Conservation (phyloP, 2,113 vertebrate species). For the Redunca redunca region DNA sequence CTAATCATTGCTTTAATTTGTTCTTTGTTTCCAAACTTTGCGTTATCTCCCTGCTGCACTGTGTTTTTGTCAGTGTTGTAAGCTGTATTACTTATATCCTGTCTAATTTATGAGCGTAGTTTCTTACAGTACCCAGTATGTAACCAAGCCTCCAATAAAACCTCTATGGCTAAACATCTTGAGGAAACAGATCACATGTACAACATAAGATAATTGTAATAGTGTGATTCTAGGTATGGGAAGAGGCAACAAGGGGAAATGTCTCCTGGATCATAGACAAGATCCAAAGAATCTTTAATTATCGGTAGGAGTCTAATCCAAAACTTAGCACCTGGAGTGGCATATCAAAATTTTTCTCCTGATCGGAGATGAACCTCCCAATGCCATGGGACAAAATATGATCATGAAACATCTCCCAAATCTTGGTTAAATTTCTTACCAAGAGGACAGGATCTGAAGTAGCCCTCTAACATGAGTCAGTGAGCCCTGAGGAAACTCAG, state of each 20-base stretch:
- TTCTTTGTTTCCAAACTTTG: background rate
- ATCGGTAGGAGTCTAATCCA: background rate
- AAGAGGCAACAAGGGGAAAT: background rate
- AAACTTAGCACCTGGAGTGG: background rate
- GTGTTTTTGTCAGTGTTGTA: background rate
- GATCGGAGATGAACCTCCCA: background rate
- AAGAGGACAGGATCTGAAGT: background rate
- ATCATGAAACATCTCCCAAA: background rate
- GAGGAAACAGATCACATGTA: background rate
- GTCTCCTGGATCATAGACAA: background rate
- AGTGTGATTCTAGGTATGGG: background rate
- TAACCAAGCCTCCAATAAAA: background rate
- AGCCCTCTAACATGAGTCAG: background rate
- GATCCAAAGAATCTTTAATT: background rate
- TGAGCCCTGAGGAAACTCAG: background rate
- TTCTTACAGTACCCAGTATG: background rate
- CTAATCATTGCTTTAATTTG: background rate
- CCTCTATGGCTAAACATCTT: background rate
- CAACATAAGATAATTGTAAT: background rate
- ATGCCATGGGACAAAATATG: background rate
- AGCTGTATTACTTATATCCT: background rate
- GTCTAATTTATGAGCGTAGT: background rate
- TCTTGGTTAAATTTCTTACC: background rate
- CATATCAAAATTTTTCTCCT: background rate
- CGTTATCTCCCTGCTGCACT: background rate